Evolutionary conservation across 1,140 invertebrate species (phyloP).

Genomic region (Lordiphosa stackelbergi): DNA sequence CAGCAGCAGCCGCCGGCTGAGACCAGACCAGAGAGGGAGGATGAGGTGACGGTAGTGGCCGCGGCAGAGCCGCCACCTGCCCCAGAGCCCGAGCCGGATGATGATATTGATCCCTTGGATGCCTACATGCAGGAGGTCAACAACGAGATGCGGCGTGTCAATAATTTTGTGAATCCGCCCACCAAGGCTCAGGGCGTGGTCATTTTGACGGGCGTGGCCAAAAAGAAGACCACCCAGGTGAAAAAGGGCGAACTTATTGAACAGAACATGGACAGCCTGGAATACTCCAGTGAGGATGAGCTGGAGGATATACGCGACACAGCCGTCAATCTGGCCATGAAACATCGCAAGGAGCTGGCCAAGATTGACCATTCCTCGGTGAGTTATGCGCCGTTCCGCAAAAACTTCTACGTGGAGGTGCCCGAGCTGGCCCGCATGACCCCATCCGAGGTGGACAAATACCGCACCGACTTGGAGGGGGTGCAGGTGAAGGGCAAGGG

Average conservation of each 20-base stretch:
- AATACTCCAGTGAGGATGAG: slow-evolving; percentile 98
- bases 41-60: slow-evolving; percentile 3
- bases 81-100: slow-evolving; percentile 65
- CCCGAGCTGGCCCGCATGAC: slow-evolving; percentile 92
- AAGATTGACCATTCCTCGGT: slow-evolving; percentile 92
- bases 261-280: slow-evolving; percentile 97
- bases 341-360: slow-evolving; percentile 92
- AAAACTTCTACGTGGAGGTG: slow-evolving; percentile 97
- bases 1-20: no score
- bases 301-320: slow-evolving; percentile 95
- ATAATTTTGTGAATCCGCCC: slow-evolving; percentile 81
- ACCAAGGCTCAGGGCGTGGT: slow-evolving; percentile 80
- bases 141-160: slow-evolving; percentile 93
- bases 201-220: slow-evolving; percentile 93
- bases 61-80: slow-evolving; percentile 20
- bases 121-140: slow-evolving; percentile 94
- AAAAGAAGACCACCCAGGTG: slow-evolving; percentile 86
- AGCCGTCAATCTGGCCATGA: slow-evolving; percentile 91
- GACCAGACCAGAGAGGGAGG: no score
- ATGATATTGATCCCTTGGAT: slow-evolving; percentile 96
- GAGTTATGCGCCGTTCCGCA: slow-evolving; percentile 93
- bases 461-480: slow-evolving; percentile 90
- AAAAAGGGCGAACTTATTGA: slow-evolving; percentile 95
- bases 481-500: slow-evolving; percentile 91
- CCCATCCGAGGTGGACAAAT: slow-evolving; percentile 89